Conservation (phyloP, 2,113 vertebrate species). For the Zootoca vivipara region DNA sequence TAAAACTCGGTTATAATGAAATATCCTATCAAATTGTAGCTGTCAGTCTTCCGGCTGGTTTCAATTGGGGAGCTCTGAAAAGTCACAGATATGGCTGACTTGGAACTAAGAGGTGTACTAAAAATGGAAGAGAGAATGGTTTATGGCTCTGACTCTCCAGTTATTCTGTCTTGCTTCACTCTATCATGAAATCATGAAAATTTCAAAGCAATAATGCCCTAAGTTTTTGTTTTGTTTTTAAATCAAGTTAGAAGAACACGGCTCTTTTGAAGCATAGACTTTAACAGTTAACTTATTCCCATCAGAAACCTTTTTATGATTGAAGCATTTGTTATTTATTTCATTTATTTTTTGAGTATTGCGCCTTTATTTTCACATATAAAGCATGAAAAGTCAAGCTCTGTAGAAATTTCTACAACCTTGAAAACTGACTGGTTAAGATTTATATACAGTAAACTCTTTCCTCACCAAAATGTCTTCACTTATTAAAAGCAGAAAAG, state of each 20-base stretch:
- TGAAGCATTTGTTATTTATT: too few relatives aligned
- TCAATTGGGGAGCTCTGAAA: conserved; percentile 17
- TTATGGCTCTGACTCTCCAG: conserved; percentile 15
- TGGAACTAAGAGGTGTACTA: neutral
- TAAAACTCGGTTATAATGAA: neutral
- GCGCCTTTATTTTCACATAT: too few relatives aligned
- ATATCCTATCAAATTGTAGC: conserved; percentile 7
- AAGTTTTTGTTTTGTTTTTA: too few relatives aligned
- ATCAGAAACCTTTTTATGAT: neutral
- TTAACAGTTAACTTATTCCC: neutral
- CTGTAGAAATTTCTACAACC: neutral
- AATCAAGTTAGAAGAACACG: neutral
- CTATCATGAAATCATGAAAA: neutral
- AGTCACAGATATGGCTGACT: conserved; percentile 20
- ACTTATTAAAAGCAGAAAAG: neutral
- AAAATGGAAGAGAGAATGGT: conserved; percentile 3
- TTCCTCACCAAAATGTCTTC: neutral
- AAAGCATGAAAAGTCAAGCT: neutral
- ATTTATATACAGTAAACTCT: neutral
- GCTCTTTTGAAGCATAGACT: neutral
- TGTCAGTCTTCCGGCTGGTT: conserved; percentile 25
- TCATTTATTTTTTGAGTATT: too few relatives aligned
- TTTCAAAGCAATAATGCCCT: neutral
- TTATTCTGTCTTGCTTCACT: conserved; percentile 9
- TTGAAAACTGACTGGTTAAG: neutral